Evolutionary conservation across 2,888 invertebrate species (phyloP), one percentile per base, ranked within the genome.

Genomic region (Eupelmus urozonus): DNA sequence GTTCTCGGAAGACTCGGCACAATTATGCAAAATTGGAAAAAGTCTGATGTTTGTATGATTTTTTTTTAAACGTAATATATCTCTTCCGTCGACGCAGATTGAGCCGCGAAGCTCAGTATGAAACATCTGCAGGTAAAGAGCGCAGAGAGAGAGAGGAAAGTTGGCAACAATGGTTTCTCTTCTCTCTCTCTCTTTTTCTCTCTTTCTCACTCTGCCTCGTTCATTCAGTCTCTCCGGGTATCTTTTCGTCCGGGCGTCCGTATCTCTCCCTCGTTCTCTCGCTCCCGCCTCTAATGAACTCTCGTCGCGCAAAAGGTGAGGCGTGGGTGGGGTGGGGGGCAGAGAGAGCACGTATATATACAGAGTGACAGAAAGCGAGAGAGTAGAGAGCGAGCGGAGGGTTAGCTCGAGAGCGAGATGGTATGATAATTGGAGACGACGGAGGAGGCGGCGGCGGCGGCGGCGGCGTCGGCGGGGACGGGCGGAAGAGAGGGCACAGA

Each of bases 371-470:
- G 65, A 65, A 57, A 73, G 49, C 57, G 70, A 70, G 70, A 65
- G 76, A 55, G 70, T 63, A 59, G 62, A n/a, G n/a, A n/a, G 65
- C 73, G 65, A 73, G 49, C 57, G 70, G 76, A 76, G 70, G 76
- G 62, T 76, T 63, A 59, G 62, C 65, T 66, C 57, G 65, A 78
- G 76, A 79, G 79, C 79, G 83, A 85, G 86, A 85, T 81, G 82
- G 82, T 81, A 82, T 76, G 85, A 85, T 85, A 85, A 86, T 85
- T 85, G 84, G 79, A 83, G 80, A 77, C 55, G 77, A 55, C 69
- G 76, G 69, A 78, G 82, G 81, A 75, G 81, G 76, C 69, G 69
- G 79, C 67, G 74, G 67, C 51, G 78, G 76, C 16, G 63, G 71
- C 59, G 79, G 77, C 75, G n/a, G 76, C 67, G 40, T 66, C 70